These are phyloP conservation scores for Heliconius sara DNA, from an alignment of 2,888 invertebrate genomes.

Conservation along the genomic window DNA sequence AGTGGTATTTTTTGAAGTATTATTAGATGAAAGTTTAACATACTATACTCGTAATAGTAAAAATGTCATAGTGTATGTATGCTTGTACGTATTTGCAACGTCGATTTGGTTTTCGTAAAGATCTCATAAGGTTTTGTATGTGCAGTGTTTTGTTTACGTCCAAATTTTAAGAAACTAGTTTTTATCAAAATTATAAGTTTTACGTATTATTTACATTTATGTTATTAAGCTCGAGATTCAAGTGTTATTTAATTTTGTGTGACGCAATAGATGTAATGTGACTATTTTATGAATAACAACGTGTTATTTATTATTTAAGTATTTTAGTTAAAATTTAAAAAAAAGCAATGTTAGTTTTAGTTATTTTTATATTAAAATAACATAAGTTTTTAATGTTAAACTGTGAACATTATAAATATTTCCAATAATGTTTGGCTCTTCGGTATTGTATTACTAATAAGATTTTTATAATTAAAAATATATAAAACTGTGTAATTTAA, in stretches of 20 bases:
- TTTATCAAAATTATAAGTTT: conserved; percentile 62
- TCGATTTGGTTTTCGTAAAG: conserved; percentile 84
- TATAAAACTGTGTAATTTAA: conserved; percentile 9
- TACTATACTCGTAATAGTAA: conserved; percentile 48
- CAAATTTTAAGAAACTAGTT: conserved; percentile 78
- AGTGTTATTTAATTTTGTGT: conserved; percentile 52
- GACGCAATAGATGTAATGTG: conserved; percentile 52
- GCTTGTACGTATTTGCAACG: conserved; percentile 73
- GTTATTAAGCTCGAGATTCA: conserved; percentile 60
- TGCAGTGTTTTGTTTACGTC: conserved; percentile 84
- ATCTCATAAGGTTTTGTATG: conserved; percentile 83
- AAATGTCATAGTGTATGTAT: conserved; percentile 66
- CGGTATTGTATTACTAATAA: conserved; percentile 20
- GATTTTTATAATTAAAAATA: conserved; percentile 16
- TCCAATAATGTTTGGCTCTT: conserved; percentile 3
- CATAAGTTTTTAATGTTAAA: conserved; percentile 20
- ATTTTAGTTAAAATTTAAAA: conserved; percentile 44
- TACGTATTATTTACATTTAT: conserved; percentile 56
- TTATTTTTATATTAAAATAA: conserved; percentile 37
- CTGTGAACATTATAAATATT: conserved; percentile 24
- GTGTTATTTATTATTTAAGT: conserved; percentile 82
- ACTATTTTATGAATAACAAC: conserved; percentile 66
- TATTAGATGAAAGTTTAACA: conserved; percentile 71
- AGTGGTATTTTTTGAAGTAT: conserved; percentile 54
- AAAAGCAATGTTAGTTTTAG: conserved; percentile 49